phyloP scores from a whole-genome alignment of 2,888 invertebrate species.

The Volucella bombylans region DNA sequence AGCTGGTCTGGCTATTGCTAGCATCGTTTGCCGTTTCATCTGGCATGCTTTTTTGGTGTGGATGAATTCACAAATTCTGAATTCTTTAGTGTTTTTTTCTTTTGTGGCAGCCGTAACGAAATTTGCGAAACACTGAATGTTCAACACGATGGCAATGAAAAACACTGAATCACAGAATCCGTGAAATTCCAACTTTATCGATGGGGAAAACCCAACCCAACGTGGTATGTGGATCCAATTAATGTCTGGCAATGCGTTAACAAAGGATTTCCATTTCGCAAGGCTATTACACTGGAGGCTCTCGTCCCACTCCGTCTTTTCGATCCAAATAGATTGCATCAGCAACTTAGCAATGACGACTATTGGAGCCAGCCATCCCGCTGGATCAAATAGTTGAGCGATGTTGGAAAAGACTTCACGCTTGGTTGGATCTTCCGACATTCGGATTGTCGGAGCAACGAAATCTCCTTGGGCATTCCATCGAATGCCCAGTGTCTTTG shows the following conservation, averaged over 20 bases:
- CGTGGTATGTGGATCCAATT: conserved; percentile 1
- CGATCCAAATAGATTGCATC: conserved; percentile 63
- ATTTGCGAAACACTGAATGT: too few species aligned
- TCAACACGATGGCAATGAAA: too few species aligned
- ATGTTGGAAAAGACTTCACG: conserved; percentile 55
- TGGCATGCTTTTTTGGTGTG: too few species aligned
- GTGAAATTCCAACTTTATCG: conserved; percentile 28
- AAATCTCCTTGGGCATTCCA: conserved; percentile 62
- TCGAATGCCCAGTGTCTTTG: conserved; percentile 47
- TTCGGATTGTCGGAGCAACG: conserved; percentile 8
- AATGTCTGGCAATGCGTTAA: not conserved
- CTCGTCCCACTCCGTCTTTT: conserved; percentile 49
- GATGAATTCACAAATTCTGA: too few species aligned
- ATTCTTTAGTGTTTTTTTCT: too few species aligned
- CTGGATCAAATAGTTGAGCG: conserved; percentile 62
- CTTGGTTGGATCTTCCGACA: conserved; percentile 18
- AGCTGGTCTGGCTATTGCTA: too few species aligned
- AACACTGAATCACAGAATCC: conserved; percentile 67
- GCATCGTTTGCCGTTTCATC: too few species aligned
- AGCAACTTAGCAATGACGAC: conserved; percentile 52
- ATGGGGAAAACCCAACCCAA: conserved; percentile 5
- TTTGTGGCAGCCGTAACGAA: too few species aligned
- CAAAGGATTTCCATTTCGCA: not conserved
- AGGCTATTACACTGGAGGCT: not conserved
- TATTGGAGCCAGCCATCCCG: conserved; percentile 55